Percentiles rank a stretch among this genome's conserved stretches.
phyloP scores from a whole-genome alignment of 2,113 vertebrate genomes.

The Clarias macrocephalus region DNA sequence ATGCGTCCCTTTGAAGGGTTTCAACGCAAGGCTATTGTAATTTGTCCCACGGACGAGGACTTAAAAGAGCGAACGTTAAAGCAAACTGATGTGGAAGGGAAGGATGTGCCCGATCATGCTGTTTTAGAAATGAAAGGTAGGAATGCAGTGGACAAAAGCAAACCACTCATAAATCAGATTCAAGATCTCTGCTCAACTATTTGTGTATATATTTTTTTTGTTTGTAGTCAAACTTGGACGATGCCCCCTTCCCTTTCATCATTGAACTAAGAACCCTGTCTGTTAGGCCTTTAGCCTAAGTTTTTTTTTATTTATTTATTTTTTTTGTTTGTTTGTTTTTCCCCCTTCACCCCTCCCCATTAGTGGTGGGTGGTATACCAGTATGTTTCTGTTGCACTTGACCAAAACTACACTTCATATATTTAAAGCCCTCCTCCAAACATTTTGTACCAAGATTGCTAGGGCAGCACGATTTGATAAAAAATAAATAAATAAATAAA shows the following conservation, averaged over 20 bases:
- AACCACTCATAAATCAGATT: constrained; percentile 62
- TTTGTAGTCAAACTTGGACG: constrained; percentile 71
- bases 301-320: not conserved
- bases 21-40: constrained; percentile 94
- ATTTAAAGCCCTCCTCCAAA: not conserved
- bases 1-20: constrained; percentile 98
- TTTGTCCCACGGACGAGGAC: constrained; percentile 94
- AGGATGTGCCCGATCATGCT: constrained; percentile 93
- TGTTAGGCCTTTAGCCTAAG: constrained; percentile 11
- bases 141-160: constrained; percentile 70
- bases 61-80: constrained; percentile 92
- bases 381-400: not conserved
- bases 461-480: no score
- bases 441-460: not conserved
- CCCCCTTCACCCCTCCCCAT: not conserved
- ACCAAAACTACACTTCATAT: not conserved
- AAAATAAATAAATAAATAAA: no score
- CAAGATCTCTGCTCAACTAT: constrained; percentile 58
- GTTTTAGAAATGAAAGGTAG: constrained; percentile 98
- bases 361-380: constrained; percentile 22
- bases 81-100: constrained; percentile 92
- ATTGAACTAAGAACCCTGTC: constrained; percentile 21
- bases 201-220: constrained; percentile 55
- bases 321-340: not conserved
- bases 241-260: constrained; percentile 51